phyloP scores from a whole-genome alignment of 2,888 invertebrate species.

The Caenorhabditis sinica region DNA sequence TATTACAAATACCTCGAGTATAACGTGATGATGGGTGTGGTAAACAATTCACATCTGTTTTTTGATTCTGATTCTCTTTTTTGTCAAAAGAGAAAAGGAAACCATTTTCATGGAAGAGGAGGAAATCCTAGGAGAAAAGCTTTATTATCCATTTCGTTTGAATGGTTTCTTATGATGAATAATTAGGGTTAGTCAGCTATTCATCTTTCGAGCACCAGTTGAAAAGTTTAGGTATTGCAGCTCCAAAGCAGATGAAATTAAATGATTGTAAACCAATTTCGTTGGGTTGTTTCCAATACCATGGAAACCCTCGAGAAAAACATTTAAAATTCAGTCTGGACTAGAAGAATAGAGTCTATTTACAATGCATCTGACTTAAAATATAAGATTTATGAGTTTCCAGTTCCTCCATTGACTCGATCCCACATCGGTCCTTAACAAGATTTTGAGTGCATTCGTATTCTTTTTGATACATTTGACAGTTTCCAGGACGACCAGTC shows the following conservation, averaged over 20 bases:
- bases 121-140: neutral
- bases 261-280: too few relatives aligned
- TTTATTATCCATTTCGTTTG: neutral
- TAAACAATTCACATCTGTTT: conserved; percentile 10
- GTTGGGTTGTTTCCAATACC: too few relatives aligned
- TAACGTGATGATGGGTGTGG: conserved; percentile 34
- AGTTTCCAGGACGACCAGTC: conserved; percentile 36
- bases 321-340: too few relatives aligned
- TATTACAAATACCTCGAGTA: conserved; percentile 30
- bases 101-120: neutral
- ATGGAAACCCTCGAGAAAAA: too few relatives aligned
- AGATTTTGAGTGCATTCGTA: conserved; percentile 25
- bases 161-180: too few relatives aligned
- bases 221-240: too few relatives aligned
- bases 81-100: neutral
- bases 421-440: conserved; percentile 10
- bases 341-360: neutral
- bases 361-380: conserved; percentile 40
- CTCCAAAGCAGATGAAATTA: too few relatives aligned
- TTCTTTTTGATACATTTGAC: conserved; percentile 23
- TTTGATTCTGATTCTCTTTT: conserved; percentile 2
- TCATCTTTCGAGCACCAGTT: too few relatives aligned
- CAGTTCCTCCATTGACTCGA: conserved; percentile 20
- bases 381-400: conserved; percentile 37
- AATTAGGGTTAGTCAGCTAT: too few relatives aligned